Evolutionary conservation across 2,113 vertebrate genomes (phyloP).

Genomic region (Aptenodytes patagonicus): DNA sequence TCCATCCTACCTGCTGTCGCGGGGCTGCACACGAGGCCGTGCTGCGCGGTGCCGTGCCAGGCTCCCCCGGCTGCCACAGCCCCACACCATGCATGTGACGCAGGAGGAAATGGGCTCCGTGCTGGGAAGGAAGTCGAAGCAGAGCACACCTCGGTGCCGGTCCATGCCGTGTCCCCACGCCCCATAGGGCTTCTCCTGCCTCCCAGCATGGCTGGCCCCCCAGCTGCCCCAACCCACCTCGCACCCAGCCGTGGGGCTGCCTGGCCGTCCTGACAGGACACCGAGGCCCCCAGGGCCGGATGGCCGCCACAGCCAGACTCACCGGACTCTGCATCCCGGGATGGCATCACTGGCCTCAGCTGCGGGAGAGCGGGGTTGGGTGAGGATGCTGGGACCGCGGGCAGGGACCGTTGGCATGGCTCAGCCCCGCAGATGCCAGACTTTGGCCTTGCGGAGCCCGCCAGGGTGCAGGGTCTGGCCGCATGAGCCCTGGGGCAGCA

Average conservation of each 20-base stretch:
- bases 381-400: not conserved
- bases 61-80: not conserved
- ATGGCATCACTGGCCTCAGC: accelerated
- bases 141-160: not conserved
- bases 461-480: not conserved
- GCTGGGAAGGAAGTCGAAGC: slow-evolving; percentile 34
- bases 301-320: accelerated
- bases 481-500: accelerated
- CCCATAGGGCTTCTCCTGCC: not conserved
- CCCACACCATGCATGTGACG: not conserved
- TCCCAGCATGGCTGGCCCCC: accelerated
- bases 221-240: not conserved
- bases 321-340: accelerated
- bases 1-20: not conserved
- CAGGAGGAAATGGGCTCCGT: not conserved
- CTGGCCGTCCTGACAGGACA: accelerated
- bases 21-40: not conserved
- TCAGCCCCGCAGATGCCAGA: accelerated
- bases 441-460: not conserved
- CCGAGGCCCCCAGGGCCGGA: accelerated
- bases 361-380: not conserved
- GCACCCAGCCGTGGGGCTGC: accelerated
- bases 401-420: not conserved
- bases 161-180: not conserved
- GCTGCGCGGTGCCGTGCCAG: not conserved